Evolutionary conservation across 92 coral and sea anemone species (phyloP).

Genomic region (Parazoanthus atlanticus): DNA sequence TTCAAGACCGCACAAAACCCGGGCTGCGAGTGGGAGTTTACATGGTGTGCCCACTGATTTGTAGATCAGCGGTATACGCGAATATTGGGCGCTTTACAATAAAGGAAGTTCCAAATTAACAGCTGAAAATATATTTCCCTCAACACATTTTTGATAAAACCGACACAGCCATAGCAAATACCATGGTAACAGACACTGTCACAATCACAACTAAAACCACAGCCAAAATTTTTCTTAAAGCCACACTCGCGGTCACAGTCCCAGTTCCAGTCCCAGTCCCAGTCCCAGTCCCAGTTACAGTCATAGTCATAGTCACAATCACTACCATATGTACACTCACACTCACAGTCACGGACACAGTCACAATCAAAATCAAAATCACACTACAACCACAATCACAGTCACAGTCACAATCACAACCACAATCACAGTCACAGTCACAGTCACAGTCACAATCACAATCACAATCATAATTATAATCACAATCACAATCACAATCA

Average conservation of each 20-base stretch:
- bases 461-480: neutral
- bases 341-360: no score
- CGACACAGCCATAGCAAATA: no score
- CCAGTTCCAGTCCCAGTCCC: no score
- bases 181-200: no score
- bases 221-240: no score
- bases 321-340: no score
- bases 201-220: no score
- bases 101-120: neutral
- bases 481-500: neutral
- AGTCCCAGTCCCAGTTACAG: neutral
- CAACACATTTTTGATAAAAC: no score
- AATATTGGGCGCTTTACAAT: neutral
- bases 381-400: neutral
- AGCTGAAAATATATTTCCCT: neutral
- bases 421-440: no score
- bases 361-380: no score
- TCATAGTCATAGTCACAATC: neutral
- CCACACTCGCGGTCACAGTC: no score
- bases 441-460: neutral
- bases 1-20: conserved; percentile 49
- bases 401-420: no score
- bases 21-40: neutral
- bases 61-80: neutral
- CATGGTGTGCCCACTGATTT: conserved; percentile 1